Evolutionary conservation across 1,140 invertebrate species (phyloP), one percentile per base, ranked within the genome.

Genomic region (Lutraria rhynchaena): DNA sequence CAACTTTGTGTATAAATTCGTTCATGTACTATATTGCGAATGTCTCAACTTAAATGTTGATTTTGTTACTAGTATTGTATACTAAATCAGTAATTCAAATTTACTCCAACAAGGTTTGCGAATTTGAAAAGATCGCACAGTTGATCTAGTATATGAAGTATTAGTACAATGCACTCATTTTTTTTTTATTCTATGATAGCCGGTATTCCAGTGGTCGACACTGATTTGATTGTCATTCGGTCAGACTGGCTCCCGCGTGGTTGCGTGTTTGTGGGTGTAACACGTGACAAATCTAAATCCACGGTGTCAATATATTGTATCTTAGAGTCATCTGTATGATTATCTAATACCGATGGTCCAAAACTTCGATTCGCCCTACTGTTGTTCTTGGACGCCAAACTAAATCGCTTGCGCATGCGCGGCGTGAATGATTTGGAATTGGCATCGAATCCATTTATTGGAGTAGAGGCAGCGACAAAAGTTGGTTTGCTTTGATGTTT

Each of bases 241-340:
- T 80, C 76, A 0, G 76, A 80, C 53, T 80, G 76, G 27, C 41
- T 70, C 15, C 19, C 73, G 17, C 73, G 57, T 49, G 33, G 17
- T 22, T 31, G 13, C 19, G 31, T 15, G 46, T 15, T 57, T 0
- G 53, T 24, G 15, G 76, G 61, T 22, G 76, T 67, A 11, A 80
- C 22, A 17, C 65, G 63, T 19, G 76, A 80, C 11, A 80, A 55
- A 55, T 80, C 76, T 19, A 80, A 19, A 24, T 80, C 76, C 7
- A 80, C 65, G 13, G 76, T 80, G 35, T 80, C 76, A 37, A 80
- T 70, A 35, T 80, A 80, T 15, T 80, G 76, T 31, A 80, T 55
- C 37, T 80, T 80, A 0, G 76, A 69, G 33, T 80, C 76, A 46
- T 80, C 76, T 0, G 76, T 69, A 46, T 70, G 35, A 44, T 80